A percentile compares a stretch with the other conserved stretches of the same genome.
Conservation (phyloP, 1,140 invertebrate species). For the Contarinia nasturtii region DNA sequence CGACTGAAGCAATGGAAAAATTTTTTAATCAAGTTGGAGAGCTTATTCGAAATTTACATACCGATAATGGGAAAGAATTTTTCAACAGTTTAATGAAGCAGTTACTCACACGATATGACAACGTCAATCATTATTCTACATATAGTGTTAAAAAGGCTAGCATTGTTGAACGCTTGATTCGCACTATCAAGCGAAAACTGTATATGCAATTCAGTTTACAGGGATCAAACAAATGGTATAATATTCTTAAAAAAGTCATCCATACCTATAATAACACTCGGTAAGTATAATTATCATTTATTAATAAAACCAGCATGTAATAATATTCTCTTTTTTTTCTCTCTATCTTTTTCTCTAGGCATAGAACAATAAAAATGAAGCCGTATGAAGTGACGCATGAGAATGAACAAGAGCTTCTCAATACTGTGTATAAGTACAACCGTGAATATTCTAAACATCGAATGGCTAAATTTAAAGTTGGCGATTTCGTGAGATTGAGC, state of each 20-base stretch:
- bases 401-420: constrained; percentile 13
- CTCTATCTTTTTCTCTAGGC: constrained; percentile 5
- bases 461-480: constrained; percentile 8
- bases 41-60: constrained; percentile 17
- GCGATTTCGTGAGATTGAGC: constrained; percentile 19
- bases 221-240: constrained; percentile 22
- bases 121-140: constrained; percentile 25
- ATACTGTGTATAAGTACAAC: constrained; percentile 9
- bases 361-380: constrained; percentile 23
- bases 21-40: constrained; percentile 12
- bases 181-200: constrained; percentile 26
- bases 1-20: constrained; percentile 13
- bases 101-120: constrained; percentile 14
- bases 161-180: constrained; percentile 26
- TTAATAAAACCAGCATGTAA: too few relatives aligned
- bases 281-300: too few relatives aligned
- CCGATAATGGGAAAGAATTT: constrained; percentile 17
- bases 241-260: constrained; percentile 19
- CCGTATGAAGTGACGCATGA: constrained; percentile 17
- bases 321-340: too few relatives aligned
- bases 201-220: constrained; percentile 24
- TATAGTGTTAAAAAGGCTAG: constrained; percentile 25
- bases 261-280: constrained; percentile 22
- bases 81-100: constrained; percentile 12
- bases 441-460: constrained; percentile 7